phyloP scores from a whole-genome alignment of 2,888 invertebrate genomes.

The Drosophila tripunctata region DNA sequence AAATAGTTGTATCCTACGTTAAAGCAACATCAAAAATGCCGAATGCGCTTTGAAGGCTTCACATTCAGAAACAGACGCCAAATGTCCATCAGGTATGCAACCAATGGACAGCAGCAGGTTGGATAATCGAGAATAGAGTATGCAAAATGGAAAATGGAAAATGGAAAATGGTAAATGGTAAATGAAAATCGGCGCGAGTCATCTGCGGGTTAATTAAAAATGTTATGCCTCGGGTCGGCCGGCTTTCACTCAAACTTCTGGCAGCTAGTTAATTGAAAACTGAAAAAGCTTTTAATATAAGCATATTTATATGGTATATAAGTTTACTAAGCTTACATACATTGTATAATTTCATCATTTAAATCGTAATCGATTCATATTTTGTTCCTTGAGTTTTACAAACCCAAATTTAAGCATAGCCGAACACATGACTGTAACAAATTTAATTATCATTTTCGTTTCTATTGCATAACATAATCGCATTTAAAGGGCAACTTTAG shows the following conservation, averaged over 20 bases:
- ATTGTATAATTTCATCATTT: background rate
- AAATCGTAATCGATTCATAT: slow-evolving; percentile 33
- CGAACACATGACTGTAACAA: slow-evolving; percentile 84
- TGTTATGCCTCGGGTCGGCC: slow-evolving; percentile 43
- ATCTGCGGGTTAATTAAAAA: slow-evolving; percentile 69
- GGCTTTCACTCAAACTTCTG: slow-evolving; percentile 63
- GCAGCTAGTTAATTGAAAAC: slow-evolving; percentile 68
- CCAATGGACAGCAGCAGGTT: slow-evolving; percentile 58
- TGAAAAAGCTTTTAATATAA: slow-evolving; percentile 3
- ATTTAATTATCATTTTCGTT: slow-evolving; percentile 83
- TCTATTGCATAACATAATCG: slow-evolving; percentile 57
- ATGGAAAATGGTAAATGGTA: slow-evolving; percentile 1
- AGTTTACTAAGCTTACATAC: background rate
- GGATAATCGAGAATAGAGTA: no score
- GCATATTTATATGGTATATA: background rate
- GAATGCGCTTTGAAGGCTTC: slow-evolving; percentile 50
- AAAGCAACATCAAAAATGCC: slow-evolving; percentile 37
- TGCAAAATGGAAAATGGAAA: slow-evolving; percentile 26
- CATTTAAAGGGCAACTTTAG: slow-evolving; percentile 47
- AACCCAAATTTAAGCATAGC: slow-evolving; percentile 71
- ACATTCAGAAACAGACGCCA: slow-evolving; percentile 71
- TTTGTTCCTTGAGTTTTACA: slow-evolving; percentile 41
- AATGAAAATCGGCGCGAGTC: slow-evolving; percentile 31
- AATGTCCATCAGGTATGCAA: slow-evolving; percentile 72
- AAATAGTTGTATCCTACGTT: slow-evolving; percentile 27